Conservation (phyloP, 2,797 vertebrate genomes). For the Sebastolobus alascanus region DNA sequence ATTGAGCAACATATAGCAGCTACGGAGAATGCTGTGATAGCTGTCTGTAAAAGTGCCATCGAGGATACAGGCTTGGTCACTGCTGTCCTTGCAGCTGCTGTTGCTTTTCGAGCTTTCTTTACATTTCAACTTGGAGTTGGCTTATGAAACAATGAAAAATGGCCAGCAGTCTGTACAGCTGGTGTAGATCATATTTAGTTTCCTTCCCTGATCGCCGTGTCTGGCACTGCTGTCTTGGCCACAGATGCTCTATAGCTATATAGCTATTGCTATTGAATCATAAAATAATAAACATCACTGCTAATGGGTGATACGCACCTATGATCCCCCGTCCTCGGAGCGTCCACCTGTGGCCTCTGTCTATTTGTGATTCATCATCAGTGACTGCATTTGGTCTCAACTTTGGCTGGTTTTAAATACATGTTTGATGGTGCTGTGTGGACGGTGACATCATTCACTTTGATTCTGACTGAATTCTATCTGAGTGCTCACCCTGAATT, state of each 20-base stretch:
- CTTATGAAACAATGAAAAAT: not conserved
- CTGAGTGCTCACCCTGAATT: not conserved
- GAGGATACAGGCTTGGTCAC: no score
- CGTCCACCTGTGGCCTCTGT: not conserved
- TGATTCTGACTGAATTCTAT: not conserved
- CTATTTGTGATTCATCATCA: not conserved
- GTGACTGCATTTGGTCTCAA: not conserved
- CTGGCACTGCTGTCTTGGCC: not conserved
- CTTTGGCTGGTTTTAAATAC: not conserved
- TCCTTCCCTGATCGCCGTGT: not conserved
- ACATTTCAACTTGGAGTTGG: not conserved
- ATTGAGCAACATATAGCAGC: no score
- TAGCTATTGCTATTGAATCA: not conserved
- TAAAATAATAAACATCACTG: slow-evolving; percentile 9
- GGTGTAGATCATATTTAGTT: not conserved
- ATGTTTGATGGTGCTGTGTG: not conserved
- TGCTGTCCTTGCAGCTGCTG: no score
- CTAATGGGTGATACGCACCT: not conserved
- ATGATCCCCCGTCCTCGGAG: not conserved
- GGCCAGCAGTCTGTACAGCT: not conserved
- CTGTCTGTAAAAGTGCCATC: no score
- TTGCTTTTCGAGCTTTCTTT: no score
- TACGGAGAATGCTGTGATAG: no score
- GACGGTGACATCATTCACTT: not conserved
- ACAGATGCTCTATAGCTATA: slow-evolving; percentile 1